Evolutionary conservation across 2,797 vertebrate genomes (phyloP), one percentile per base, ranked within the genome.

Genomic region (Danio tinwini): DNA sequence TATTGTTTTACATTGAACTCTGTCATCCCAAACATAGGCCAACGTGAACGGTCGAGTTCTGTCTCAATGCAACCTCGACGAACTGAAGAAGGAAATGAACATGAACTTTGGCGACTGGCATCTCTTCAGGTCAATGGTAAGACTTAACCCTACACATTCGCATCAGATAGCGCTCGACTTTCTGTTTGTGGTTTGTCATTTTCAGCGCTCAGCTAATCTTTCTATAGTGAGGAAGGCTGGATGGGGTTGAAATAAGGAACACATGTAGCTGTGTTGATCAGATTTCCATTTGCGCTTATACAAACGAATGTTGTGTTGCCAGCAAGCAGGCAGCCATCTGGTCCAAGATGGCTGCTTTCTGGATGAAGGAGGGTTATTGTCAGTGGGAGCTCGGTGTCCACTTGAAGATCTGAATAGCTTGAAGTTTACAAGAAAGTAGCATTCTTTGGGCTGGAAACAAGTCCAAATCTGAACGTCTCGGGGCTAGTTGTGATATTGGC

Each of bases 41-140:
- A 99, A 99, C 75, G 96, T 99, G 88, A 99, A 98, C 61, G 98
- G 98, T 0, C 95, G 97, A 58, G 98, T 99, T 37, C 92, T 99
- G 84, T 91, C 94, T 85, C 97, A 99, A 76, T 99, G 98, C 90
- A 97, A 96, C 88, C 93, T 96, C 78, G 98, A 98, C 1, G 98
- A 99, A 86, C 92, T 99, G 89, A 98, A 97, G 93, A 97, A 95
- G 82, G 98, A 99, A 89, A 98, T 99, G 96, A 95, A 88, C 87
- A 99, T 99, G 98, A 99, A 99, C 90, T 99, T 99, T 90, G 98
- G 98, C 17, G 98, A 99, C 91, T 99, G 98, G 98, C 98, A 99
- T 76, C 96, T 99, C 83, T 99, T 99, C 90, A 96, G 93, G 88
- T 96, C 94, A 84, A 93, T 89, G 92, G 98, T 99, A 94, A 95